These are phyloP conservation scores for Adoxophyes honmai DNA, from an alignment of 1,140 invertebrate genomes.

Conservation along the genomic window DNA sequence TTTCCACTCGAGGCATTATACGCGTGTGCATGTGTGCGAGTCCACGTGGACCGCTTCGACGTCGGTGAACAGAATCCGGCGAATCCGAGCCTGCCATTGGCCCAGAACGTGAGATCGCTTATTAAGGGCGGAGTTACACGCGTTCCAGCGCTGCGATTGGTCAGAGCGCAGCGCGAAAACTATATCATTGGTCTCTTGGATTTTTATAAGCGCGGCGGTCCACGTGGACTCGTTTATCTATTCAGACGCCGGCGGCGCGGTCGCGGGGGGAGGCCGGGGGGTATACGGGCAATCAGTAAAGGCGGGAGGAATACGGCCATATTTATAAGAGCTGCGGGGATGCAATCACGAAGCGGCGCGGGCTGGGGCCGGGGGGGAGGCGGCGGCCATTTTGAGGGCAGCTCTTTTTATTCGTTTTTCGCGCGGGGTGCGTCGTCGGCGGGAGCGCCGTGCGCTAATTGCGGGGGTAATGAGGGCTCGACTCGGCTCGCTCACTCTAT, in stretches of 20 bases:
- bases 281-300: conserved; percentile 79
- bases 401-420: conserved; percentile 78
- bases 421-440: conserved; percentile 73
- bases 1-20: conserved; percentile 77
- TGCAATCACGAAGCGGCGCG: conserved; percentile 77
- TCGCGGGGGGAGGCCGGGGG: conserved; percentile 72
- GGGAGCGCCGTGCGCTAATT: conserved; percentile 74
- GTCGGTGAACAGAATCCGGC: conserved; percentile 53
- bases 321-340: conserved; percentile 78
- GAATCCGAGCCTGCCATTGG: conserved; percentile 48
- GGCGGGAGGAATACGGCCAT: conserved; percentile 77
- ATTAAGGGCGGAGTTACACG: conserved; percentile 76
- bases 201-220: conserved; percentile 75
- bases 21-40: conserved; percentile 63
- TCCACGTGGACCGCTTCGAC: conserved; percentile 73
- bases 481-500: conserved; percentile 72
- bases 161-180: conserved; percentile 28
- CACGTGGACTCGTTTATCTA: conserved; percentile 79
- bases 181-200: conserved; percentile 59
- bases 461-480: conserved; percentile 75
- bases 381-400: conserved; percentile 78
- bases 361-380: conserved; percentile 57
- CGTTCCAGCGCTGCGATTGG: conserved; percentile 51
- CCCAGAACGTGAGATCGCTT: conserved; percentile 63
- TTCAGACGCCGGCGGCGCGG: conserved; percentile 76